Base-by-base conservation (phyloP, 1,140 invertebrate species). In the Nephila pilipes region DNA sequence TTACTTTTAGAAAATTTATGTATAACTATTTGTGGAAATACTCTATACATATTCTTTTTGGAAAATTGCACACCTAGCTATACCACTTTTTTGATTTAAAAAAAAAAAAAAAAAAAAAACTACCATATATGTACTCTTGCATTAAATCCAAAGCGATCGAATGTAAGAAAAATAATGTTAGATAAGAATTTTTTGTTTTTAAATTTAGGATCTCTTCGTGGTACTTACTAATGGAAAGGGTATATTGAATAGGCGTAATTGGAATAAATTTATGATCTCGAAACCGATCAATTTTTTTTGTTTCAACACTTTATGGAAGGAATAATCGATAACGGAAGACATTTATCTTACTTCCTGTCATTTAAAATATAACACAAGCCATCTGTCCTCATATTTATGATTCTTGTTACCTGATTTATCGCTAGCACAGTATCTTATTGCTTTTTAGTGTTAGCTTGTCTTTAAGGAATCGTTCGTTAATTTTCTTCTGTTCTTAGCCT, bases 341-440 rank as follows among this genome's bases (percentile, higher is more conserved):
- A 87, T 87, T 63, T 22, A 87, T 87, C 85, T 63, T 32, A 6
- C 57, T 36, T 60, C 54, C 20, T 87, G 85, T 87, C 57, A 87
- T n/a, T 87, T 63, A 87, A 58, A 38, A 20, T 63, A 54, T 87
- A 63, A 87, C 58, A 63, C 22, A 20, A 36, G 20, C 85, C 85
- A 87, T 58, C 85, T 87, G 58, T 36, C 81, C 81, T 20, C 69
- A 75, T 54, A 83, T 83, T 83, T 83, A 83, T 83, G 81, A 46
- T 32, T 25, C 54, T 25, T n/a, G 25, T 57, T 25, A 83, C 81
- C 46, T 25, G 54, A 57, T 83, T 83, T 57, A 83, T 55, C 69
- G 16, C 16, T 20, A 0, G 3, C 29, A 18, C 69, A 20, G 29
- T 75, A 12, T 32, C 25, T 29, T 16, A 18, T 75, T 32, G 6